These are phyloP conservation scores for Lepidonotus clava DNA, from an alignment of 2,888 invertebrate species.

Conservation along the genomic window DNA sequence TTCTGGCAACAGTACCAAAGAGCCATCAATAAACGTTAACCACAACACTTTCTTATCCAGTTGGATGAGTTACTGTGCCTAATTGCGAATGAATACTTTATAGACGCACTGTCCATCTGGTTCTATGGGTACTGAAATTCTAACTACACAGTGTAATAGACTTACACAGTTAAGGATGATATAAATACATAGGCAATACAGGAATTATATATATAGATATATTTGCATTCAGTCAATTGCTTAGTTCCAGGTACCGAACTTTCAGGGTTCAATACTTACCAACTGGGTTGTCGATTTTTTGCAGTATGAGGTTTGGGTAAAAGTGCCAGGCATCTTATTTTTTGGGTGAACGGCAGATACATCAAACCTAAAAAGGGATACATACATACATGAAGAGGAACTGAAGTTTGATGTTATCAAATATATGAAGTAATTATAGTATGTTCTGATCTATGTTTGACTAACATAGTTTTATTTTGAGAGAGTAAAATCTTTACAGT, in stretches of 20 bases:
- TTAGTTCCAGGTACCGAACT: neutral
- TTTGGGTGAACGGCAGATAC: constrained; percentile 78
- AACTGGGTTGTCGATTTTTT: constrained; percentile 71
- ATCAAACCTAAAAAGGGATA: constrained; percentile 73
- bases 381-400: neutral
- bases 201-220: neutral
- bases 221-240: neutral
- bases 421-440: neutral
- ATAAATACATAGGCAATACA: neutral
- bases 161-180: neutral
- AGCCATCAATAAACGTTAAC: too few relatives aligned
- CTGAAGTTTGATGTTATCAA: neutral
- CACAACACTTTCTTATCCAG: too few relatives aligned
- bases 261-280: constrained; percentile 64
- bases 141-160: neutral
- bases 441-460: neutral
- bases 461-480: neutral
- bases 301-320: constrained; percentile 77
- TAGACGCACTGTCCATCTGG: too few relatives aligned
- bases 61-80: too few relatives aligned
- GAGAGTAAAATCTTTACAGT: neutral
- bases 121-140: too few relatives aligned
- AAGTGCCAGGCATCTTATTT: constrained; percentile 77
- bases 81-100: too few relatives aligned
- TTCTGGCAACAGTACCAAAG: constrained; percentile 60